Evolutionary conservation across 2,888 invertebrate genomes (phyloP).

Genomic region (Drosophila testacea): DNA sequence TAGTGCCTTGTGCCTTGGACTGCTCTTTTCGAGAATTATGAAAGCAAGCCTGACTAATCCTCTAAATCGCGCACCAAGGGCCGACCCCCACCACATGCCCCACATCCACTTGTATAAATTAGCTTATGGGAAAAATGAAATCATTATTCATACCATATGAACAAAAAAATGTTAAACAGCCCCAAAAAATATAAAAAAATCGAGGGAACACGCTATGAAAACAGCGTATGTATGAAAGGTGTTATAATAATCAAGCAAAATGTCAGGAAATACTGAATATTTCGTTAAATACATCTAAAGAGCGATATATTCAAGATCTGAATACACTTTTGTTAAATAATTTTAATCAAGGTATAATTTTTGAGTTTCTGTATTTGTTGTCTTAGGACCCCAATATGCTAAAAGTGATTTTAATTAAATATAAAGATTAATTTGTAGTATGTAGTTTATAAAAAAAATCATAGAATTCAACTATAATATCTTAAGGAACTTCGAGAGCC

Average conservation of each 20-base stretch:
- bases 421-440: no score
- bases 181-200: constrained; percentile 33
- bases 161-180: constrained; percentile 72
- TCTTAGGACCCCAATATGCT: no score
- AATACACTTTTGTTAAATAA: neutral
- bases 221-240: constrained; percentile 42
- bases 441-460: no score
- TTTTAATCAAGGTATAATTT: no score
- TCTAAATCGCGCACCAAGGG: constrained; percentile 77
- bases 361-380: no score
- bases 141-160: constrained; percentile 81
- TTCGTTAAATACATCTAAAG: neutral
- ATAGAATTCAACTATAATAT: no score
- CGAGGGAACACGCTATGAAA: constrained; percentile 22
- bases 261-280: constrained; percentile 14
- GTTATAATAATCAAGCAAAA: constrained; percentile 48
- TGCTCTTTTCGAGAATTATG: constrained; percentile 72
- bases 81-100: constrained; percentile 44
- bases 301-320: neutral
- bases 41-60: constrained; percentile 83
- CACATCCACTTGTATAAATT: constrained; percentile 79
- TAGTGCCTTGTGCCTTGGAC: constrained; percentile 26
- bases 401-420: no score
- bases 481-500: no score
- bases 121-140: constrained; percentile 83